Evolutionary conservation across 2,113 vertebrate genomes (phyloP).

Genomic region (Puma concolor): DNA sequence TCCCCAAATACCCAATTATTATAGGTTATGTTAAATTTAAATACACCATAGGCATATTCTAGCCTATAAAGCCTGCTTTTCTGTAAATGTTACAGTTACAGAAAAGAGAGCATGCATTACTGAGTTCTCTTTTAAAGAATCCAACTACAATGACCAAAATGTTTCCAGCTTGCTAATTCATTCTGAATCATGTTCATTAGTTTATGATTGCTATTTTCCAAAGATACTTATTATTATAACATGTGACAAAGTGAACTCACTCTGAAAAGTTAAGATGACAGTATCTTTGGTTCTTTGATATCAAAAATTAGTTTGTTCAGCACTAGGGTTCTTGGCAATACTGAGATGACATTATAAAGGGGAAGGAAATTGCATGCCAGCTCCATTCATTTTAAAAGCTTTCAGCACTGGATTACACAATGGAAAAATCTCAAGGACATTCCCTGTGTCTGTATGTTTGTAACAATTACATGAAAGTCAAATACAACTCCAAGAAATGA

Average conservation of each 20-base stretch:
- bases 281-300: slow-evolving; percentile 76
- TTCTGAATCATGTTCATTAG: slow-evolving; percentile 36
- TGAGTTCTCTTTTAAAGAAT: slow-evolving; percentile 61
- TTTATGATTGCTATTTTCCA: slow-evolving; percentile 76
- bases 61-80: neutral
- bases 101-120: neutral
- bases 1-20: neutral
- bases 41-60: neutral
- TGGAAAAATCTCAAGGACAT: slow-evolving; percentile 78
- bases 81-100: neutral
- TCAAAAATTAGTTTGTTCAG: slow-evolving; percentile 79
- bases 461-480: slow-evolving; percentile 53
- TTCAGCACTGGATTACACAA: slow-evolving; percentile 77
- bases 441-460: slow-evolving; percentile 61
- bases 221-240: slow-evolving; percentile 78
- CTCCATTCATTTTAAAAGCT: slow-evolving; percentile 70
- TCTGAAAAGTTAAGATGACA: slow-evolving; percentile 75
- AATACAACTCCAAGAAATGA: slow-evolving; percentile 65
- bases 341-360: slow-evolving; percentile 62
- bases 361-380: slow-evolving; percentile 50
- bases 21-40: slow-evolving; percentile 4
- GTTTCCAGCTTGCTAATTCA: slow-evolving; percentile 72
- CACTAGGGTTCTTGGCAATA: slow-evolving; percentile 71
- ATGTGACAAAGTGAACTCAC: slow-evolving; percentile 75
- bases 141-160: slow-evolving; percentile 62